Evolutionary conservation across 2,888 invertebrate genomes (phyloP).

Genomic region (Cerceris ruficornis): DNA sequence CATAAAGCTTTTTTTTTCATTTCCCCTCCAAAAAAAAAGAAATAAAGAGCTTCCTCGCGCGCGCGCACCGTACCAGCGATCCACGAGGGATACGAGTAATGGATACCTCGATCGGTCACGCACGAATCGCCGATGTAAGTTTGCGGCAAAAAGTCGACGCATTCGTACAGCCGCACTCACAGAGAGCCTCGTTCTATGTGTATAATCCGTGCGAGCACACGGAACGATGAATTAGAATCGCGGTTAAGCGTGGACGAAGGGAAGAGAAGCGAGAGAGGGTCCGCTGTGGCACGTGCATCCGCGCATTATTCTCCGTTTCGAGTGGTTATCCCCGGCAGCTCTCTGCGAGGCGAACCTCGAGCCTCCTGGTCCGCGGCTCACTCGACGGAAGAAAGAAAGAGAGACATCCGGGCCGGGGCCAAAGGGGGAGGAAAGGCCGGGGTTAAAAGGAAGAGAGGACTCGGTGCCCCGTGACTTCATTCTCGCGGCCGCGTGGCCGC

Average conservation of each 20-base stretch:
- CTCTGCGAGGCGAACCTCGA: conserved; percentile 21
- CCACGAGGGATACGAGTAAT: conserved; percentile 21
- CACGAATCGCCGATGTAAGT: conserved; percentile 25
- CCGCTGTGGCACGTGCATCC: conserved; percentile 72
- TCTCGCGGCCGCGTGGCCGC: conserved; percentile 64
- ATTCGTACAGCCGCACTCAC: conserved; percentile 9
- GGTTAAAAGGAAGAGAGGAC: conserved; percentile 40
- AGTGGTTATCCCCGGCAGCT: conserved; percentile 61
- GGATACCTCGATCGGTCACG: conserved; percentile 39
- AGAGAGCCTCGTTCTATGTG: conserved; percentile 1
- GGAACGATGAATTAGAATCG: conserved; percentile 51
- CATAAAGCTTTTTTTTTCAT: conserved; percentile 14
- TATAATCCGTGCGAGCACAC: conserved; percentile 16
- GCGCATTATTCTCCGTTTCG: conserved; percentile 73
- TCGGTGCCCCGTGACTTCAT: conserved; percentile 66
- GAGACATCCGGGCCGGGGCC: conserved; percentile 2
- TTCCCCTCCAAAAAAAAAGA: background rate
- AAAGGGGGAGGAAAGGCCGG: background rate
- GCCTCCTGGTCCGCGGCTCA: conserved; percentile 23
- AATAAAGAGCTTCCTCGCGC: conserved; percentile 35
- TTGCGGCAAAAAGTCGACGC: conserved; percentile 15
- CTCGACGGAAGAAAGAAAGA: conserved; percentile 19
- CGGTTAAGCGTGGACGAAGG: conserved; percentile 22
- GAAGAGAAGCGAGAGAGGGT: conserved; percentile 28
- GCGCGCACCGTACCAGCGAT: conserved; percentile 9